phyloP scores from a whole-genome alignment of 2,797 vertebrate species.

The Phrynocephalus guinanensis region DNA sequence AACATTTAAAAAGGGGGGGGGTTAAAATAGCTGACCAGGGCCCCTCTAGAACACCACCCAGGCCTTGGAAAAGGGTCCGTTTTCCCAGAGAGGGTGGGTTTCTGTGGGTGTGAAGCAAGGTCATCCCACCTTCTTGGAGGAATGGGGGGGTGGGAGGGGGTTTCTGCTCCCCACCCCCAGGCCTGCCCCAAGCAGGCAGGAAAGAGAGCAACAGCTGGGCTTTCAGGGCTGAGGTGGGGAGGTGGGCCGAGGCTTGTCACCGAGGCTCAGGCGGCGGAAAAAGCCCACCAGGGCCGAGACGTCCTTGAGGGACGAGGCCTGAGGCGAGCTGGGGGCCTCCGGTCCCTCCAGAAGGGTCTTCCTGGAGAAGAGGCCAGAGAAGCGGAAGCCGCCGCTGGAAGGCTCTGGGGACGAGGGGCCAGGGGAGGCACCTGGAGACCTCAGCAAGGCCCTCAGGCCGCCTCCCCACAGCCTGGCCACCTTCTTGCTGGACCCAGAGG shows the following conservation, averaged over 20 bases:
- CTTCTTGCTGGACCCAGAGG: neutral
- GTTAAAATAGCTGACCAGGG: neutral
- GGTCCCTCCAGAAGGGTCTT: neutral
- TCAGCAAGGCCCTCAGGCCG: neutral
- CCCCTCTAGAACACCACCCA: neutral
- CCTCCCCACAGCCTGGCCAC: neutral
- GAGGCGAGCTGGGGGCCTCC: fast-evolving
- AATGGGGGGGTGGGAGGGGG: neutral
- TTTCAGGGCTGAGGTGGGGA: neutral
- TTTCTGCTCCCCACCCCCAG: neutral
- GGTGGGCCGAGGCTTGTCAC: neutral
- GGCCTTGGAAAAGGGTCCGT: too few species aligned
- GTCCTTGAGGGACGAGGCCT: neutral
- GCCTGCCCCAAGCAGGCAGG: too few species aligned
- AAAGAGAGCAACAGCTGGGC: neutral
- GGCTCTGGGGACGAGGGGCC: neutral
- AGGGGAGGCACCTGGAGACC: neutral
- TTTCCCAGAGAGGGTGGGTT: neutral
- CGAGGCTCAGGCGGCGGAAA: slow-evolving; percentile 8
- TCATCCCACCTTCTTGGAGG: neutral
- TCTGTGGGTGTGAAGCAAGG: neutral
- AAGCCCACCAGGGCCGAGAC: slow-evolving; percentile 23
- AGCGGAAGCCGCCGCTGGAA: neutral
- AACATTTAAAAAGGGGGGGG: neutral
- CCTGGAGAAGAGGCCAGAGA: slow-evolving; percentile 22